Evolutionary conservation across 2,113 vertebrate species (phyloP).

Genomic region (Tragelaphus scriptus): DNA sequence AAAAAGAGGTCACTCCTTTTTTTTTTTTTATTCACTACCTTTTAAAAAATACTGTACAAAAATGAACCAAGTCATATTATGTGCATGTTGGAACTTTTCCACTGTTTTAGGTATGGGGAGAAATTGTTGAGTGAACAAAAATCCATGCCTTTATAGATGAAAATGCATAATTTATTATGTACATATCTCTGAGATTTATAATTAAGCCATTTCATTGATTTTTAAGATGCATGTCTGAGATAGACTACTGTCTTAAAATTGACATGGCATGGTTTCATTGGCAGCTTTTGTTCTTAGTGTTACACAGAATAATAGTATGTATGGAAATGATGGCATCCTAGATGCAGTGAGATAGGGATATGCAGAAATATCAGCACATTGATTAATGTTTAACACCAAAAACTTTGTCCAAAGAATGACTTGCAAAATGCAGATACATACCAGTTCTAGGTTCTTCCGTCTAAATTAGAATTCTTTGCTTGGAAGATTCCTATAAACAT

Average conservation of each 20-base stretch:
- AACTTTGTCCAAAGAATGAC: neutral
- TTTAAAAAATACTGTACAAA: neutral
- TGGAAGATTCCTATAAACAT: neutral
- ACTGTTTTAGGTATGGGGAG: neutral
- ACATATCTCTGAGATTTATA: neutral
- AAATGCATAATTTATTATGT: neutral
- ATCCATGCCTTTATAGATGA: neutral
- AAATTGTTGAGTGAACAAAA: neutral
- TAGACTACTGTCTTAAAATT: constrained; percentile 11
- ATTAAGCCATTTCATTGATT: neutral
- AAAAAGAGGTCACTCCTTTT: neutral
- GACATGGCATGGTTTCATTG: neutral
- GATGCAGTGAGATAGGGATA: neutral
- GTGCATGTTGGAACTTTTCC: neutral
- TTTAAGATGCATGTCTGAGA: neutral
- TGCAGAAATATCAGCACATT: neutral
- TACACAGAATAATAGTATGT: neutral
- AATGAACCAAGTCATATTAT: constrained; percentile 1
- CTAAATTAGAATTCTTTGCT: constrained; percentile 4
- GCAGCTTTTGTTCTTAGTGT: neutral
- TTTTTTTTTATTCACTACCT: neutral
- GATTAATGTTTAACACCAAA: constrained; percentile 1
- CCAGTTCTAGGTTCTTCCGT: neutral
- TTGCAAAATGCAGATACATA: neutral
- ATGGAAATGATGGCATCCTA: neutral